These are phyloP conservation scores for Otus scops DNA, from an alignment of 2,797 vertebrate species.

Conservation along the genomic window DNA sequence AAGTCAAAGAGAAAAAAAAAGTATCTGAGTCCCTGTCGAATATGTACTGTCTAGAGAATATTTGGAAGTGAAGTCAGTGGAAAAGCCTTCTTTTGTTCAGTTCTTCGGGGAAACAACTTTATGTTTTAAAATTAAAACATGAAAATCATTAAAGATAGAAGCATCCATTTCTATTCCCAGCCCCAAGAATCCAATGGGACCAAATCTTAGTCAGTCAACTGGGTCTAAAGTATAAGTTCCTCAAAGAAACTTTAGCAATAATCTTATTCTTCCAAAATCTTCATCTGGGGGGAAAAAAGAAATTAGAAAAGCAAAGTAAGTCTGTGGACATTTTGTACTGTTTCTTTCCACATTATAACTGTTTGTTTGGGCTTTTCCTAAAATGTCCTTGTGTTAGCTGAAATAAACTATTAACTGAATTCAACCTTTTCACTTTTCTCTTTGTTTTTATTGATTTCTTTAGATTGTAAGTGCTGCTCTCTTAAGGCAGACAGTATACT, in stretches of 20 bases:
- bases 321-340: neutral
- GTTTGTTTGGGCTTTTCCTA: neutral
- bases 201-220: neutral
- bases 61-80: neutral
- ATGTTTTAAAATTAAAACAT: neutral
- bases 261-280: neutral
- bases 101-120: neutral
- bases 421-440: neutral
- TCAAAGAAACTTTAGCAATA: neutral
- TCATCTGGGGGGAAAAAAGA: neutral
- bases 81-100: neutral
- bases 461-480: neutral
- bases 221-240: neutral
- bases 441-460: neutral
- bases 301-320: neutral
- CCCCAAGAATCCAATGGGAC: neutral
- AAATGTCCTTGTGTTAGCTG: neutral
- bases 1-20: neutral
- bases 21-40: accelerated
- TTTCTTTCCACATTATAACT: neutral
- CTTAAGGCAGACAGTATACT: neutral
- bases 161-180: neutral
- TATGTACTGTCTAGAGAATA: neutral
- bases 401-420: neutral
- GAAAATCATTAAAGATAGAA: neutral